Evolutionary conservation across 2,888 invertebrate genomes (phyloP), one percentile per base, ranked within the genome.

Genomic region (Acanthoscelides obtectus): DNA sequence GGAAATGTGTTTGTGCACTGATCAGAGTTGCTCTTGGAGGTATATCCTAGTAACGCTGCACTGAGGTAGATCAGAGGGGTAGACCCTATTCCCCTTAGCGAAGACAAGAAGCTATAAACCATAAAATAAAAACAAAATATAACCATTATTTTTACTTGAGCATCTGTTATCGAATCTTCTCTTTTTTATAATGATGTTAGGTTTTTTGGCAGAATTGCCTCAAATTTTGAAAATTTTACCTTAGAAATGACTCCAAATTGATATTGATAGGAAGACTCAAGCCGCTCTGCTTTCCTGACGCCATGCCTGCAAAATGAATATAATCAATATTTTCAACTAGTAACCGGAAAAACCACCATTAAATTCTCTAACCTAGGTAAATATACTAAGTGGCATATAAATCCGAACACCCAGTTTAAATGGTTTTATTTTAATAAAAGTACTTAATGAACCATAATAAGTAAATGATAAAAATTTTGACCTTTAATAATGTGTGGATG

Each of bases 41-140:
- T 90, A 78, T 93, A 89, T 0, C 95, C 95, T 2, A 94, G 86
- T 69, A 94, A 85, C 0, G 92, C 92, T 0, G 94, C 94, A 0
- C 93, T 94, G 77, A 94, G 94, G 67, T 89, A 87, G 69, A 94
- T 86, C 12, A 94, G 86, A 0, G 94, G 94, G 2, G 92, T 91
- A 0, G 89, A 81, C 69, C 84, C 84, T 1, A 82, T 82, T 63
- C 89, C 88, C 75, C 87, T 88, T 17, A 79, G 20, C 22, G 73
- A 69, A n/a, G 77, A 75, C 12, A 79, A 27, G 8, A 80, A 78
- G 65, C 78, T 78, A 68, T 69, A 69, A 22, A 19, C 22, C 22
- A 19, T 20, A 64, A 20, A 64, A 21, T 12, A 12, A 12, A 12
- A 45, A 45, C 17, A n/a, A n/a, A n/a, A n/a, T n/a, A n/a, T n/a